phyloP scores from a whole-genome alignment of 1,140 invertebrate species.

The Drosophila obscura region DNA sequence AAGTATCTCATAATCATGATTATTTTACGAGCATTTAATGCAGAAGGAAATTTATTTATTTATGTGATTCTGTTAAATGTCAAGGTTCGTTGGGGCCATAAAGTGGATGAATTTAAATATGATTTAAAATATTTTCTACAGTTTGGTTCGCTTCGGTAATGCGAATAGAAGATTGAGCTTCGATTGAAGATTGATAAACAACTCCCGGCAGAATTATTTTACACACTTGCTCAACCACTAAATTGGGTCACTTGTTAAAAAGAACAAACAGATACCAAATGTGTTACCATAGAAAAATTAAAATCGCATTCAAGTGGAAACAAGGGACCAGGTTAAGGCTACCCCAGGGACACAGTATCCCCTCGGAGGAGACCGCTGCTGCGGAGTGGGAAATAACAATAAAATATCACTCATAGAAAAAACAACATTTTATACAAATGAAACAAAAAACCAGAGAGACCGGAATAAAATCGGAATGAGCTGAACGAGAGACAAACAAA shows the following conservation, averaged over 20 bases:
- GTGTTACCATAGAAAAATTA: constrained; percentile 10
- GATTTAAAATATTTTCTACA: background rate
- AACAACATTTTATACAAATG: constrained; percentile 26
- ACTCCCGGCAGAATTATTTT: background rate
- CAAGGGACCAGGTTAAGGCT: constrained; percentile 11
- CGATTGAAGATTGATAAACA: background rate
- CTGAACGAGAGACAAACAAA: constrained; percentile 26
- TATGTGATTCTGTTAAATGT: background rate
- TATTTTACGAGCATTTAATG: constrained; percentile 9
- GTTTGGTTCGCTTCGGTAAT: no score
- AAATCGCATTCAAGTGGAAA: constrained; percentile 14
- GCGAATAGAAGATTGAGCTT: no score
- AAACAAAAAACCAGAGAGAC: constrained; percentile 23
- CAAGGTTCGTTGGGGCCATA: background rate
- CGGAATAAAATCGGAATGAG: constrained; percentile 26
- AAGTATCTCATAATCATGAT: constrained; percentile 6
- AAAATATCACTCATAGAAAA: constrained; percentile 45
- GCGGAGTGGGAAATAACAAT: constrained; percentile 27
- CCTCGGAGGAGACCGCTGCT: background rate
- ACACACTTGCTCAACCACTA: background rate
- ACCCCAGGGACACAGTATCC: constrained; percentile 13
- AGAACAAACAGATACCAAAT: constrained; percentile 3
- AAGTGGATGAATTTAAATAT: background rate
- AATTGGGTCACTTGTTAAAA: constrained; percentile 34
- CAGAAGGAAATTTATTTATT: constrained; percentile 6